These are phyloP conservation scores for Drosophila mayri DNA, from an alignment of 1,140 invertebrate genomes.

Conservation along the genomic window DNA sequence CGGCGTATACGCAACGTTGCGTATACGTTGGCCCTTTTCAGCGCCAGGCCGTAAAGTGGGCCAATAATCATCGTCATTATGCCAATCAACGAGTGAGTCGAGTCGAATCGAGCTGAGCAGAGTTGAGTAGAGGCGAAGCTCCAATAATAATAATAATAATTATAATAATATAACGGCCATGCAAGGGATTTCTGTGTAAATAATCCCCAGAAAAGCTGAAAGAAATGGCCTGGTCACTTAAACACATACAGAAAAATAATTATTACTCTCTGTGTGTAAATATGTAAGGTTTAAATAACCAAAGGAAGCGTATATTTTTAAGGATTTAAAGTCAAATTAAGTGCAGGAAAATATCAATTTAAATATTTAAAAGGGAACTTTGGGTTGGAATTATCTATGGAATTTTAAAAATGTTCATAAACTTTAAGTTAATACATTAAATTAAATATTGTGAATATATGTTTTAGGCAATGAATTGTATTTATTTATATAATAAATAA, in stretches of 20 bases:
- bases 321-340: neutral
- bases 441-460: neutral
- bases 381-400: no score
- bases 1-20: conserved; percentile 61
- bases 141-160: conserved; percentile 2
- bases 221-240: neutral
- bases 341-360: neutral
- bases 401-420: no score
- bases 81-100: conserved; percentile 24
- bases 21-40: conserved; percentile 13
- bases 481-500: no score
- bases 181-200: conserved; percentile 1
- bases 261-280: neutral
- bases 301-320: neutral
- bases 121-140: neutral
- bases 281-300: neutral
- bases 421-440: neutral
- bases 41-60: conserved; percentile 10
- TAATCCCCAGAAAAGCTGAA: neutral
- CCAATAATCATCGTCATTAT: conserved; percentile 48
- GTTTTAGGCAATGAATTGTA: neutral
- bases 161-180: conserved; percentile 17
- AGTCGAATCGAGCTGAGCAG: no score
- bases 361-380: neutral
- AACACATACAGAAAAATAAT: conserved; percentile 2